A percentile compares a stretch with the other conserved stretches of the same genome.
phyloP scores from a whole-genome alignment of 2,888 invertebrate genomes.

The Tuberolachnus salignus region DNA sequence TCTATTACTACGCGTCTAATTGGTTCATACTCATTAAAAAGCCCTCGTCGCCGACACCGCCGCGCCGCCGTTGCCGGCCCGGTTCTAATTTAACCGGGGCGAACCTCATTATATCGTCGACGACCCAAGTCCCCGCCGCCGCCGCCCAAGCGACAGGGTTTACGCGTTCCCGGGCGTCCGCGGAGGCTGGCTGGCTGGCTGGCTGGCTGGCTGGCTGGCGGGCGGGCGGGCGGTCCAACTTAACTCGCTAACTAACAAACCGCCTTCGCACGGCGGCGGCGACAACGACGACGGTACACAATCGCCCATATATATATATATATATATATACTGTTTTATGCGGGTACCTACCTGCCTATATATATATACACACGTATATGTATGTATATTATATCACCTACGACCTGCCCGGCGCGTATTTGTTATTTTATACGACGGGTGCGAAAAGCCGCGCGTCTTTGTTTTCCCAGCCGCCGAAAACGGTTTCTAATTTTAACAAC shows the following conservation, averaged over 20 bases:
- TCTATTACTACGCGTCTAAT: constrained; percentile 54
- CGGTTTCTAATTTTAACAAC: constrained; percentile 46
- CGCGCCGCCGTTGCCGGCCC: constrained; percentile 44
- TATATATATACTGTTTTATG: too few species aligned
- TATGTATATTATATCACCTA: too few species aligned
- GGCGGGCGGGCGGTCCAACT: constrained; percentile 4
- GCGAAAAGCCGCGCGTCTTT: constrained; percentile 45
- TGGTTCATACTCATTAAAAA: constrained; percentile 56
- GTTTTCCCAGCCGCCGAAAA: constrained; percentile 30
- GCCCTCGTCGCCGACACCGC: constrained; percentile 54
- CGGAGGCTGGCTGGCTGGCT: too few species aligned
- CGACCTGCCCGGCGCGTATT: too few species aligned
- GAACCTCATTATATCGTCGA: constrained; percentile 55
- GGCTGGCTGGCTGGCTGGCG: too few species aligned
- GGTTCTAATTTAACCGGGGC: constrained; percentile 56
- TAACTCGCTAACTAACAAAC: background rate
- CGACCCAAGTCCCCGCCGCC: constrained; percentile 6
- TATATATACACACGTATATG: too few species aligned
- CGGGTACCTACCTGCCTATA: too few species aligned
- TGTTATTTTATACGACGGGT: too few species aligned
- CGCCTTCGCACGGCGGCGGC: background rate
- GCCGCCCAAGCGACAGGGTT: too few species aligned
- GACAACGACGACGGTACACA: background rate
- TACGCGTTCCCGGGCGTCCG: background rate
- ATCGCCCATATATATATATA: too few species aligned